A percentile compares a stretch with the other conserved stretches of the same genome.
These are phyloP conservation scores for Drosophila macrothrix DNA, from an alignment of 2,888 invertebrate genomes.

Conservation along the genomic window DNA sequence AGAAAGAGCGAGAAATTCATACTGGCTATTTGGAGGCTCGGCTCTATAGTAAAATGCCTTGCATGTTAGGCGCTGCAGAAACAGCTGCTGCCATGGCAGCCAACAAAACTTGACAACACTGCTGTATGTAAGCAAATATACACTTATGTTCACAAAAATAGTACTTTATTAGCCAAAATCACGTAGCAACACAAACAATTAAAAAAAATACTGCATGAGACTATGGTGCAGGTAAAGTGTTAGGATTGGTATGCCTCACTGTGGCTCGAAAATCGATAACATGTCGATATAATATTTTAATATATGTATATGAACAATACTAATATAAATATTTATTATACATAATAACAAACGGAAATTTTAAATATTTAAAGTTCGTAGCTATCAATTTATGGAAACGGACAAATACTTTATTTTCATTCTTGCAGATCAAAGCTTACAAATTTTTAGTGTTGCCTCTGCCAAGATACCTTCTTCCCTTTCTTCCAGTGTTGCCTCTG, in stretches of 20 bases:
- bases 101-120: background rate
- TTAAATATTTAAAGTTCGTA: background rate
- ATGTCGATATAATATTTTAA: background rate
- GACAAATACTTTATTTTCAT: background rate
- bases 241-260: background rate
- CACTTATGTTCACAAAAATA: background rate
- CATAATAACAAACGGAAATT: background rate
- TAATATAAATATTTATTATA: background rate
- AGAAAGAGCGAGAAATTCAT: slow-evolving; percentile 29
- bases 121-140: background rate
- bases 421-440: background rate
- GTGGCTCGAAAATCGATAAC: background rate
- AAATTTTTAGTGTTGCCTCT: background rate
- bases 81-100: slow-evolving; percentile 21
- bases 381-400: background rate
- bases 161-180: background rate
- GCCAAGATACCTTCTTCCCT: background rate
- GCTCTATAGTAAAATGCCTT: slow-evolving; percentile 17
- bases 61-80: slow-evolving; percentile 6
- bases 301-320: background rate
- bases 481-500: background rate
- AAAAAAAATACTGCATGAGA: background rate
- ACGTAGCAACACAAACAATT: background rate
- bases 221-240: background rate
- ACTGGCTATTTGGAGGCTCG: slow-evolving; percentile 56